Percentiles rank a stretch among this genome's conserved stretches.
Conservation (phyloP, 2,888 invertebrate species). For the Drosophila anomalata region DNA sequence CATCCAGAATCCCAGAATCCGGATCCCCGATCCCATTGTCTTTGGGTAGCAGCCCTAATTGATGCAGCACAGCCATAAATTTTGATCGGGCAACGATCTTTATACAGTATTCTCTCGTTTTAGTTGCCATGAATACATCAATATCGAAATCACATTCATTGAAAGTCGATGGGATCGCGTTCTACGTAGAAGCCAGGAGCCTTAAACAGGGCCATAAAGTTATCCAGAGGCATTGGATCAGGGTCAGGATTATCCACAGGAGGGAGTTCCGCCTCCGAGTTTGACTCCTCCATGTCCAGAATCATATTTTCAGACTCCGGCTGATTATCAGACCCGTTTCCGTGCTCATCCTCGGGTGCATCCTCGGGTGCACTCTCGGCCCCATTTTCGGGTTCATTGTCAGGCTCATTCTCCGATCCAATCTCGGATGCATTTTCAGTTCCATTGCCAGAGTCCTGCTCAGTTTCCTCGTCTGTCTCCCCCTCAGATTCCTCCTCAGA, state of each 20-base stretch:
- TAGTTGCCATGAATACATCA: constrained; percentile 72
- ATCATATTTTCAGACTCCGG: too few relatives aligned
- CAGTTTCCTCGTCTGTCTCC: neutral
- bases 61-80: constrained; percentile 83
- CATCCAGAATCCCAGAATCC: constrained; percentile 5
- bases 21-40: constrained; percentile 57
- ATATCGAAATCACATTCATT: constrained; percentile 5
- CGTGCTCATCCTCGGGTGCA: too few relatives aligned
- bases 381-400: too few relatives aligned
- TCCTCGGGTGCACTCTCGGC: too few relatives aligned
- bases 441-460: neutral
- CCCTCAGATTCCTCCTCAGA: neutral
- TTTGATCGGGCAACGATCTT: constrained; percentile 64
- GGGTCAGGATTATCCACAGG: neutral
- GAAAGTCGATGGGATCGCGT: neutral
- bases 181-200: neutral
- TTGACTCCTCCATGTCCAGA: neutral
- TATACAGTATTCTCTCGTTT: constrained; percentile 18
- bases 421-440: neutral
- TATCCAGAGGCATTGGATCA: neutral
- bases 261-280: neutral
- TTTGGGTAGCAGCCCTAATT: constrained; percentile 80
- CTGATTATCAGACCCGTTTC: too few relatives aligned
- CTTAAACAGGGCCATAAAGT: neutral
- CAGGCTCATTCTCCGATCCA: neutral